A percentile compares a stretch with the other conserved stretches of the same genome.
phyloP scores from a whole-genome alignment of 1,140 invertebrate species.

The Drosophila jambulina region DNA sequence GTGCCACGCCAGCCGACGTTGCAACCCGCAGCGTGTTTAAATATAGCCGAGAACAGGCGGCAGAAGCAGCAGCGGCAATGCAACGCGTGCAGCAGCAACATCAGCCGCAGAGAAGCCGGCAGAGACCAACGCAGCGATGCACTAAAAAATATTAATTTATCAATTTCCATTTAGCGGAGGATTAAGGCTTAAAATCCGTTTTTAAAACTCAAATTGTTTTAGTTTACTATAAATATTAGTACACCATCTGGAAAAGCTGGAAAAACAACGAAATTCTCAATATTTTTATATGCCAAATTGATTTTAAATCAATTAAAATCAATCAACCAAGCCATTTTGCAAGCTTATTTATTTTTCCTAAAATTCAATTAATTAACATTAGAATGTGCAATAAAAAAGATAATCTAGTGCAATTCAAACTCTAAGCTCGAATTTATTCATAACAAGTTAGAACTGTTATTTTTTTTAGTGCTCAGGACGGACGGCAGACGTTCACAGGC shows the following conservation, averaged over 20 bases:
- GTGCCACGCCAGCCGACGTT: conserved; percentile 69
- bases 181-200: background rate
- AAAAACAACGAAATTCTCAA: background rate
- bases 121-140: conserved; percentile 39
- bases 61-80: conserved; percentile 51
- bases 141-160: conserved; percentile 1
- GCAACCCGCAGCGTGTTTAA: conserved; percentile 81
- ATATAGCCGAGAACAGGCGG: conserved; percentile 68
- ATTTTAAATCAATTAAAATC: background rate
- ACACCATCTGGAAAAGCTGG: background rate
- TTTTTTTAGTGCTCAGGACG: conserved; percentile 30
- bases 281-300: background rate
- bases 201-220: background rate
- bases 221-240: background rate
- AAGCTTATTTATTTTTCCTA: background rate
- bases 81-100: conserved; percentile 68
- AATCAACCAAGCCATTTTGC: too few relatives aligned
- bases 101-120: conserved; percentile 18
- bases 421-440: background rate
- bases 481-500: conserved; percentile 61
- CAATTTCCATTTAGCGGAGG: background rate
- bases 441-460: background rate
- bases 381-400: background rate
- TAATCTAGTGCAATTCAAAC: background rate
- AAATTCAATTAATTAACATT: background rate